Conservation (phyloP, 1,140 invertebrate species). For the Musca vetustissima region DNA sequence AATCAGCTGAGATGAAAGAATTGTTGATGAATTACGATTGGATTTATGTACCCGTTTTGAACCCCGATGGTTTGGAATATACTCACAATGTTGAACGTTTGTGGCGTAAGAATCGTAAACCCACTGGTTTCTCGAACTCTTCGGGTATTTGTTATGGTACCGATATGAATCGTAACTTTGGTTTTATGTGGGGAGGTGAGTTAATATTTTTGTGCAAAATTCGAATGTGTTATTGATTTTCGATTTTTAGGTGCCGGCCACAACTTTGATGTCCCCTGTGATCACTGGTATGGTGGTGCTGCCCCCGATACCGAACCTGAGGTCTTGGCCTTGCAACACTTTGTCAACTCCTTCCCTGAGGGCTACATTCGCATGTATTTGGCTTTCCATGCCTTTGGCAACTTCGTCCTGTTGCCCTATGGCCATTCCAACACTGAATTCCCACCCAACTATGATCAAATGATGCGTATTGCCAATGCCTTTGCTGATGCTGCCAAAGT, state of each 20-base stretch:
- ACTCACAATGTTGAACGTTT: constrained; percentile 57
- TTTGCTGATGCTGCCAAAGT: constrained; percentile 56
- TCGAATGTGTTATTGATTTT: neutral
- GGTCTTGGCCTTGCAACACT: constrained; percentile 63
- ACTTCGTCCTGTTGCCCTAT: constrained; percentile 59
- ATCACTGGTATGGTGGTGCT: constrained; percentile 69
- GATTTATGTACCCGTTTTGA: constrained; percentile 69
- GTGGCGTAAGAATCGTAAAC: constrained; percentile 59
- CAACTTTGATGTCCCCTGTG: constrained; percentile 62
- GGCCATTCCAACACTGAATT: constrained; percentile 58
- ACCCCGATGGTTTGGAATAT: constrained; percentile 74
- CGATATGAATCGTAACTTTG: constrained; percentile 73
- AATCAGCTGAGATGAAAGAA: constrained; percentile 55
- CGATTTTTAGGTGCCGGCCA: constrained; percentile 55
- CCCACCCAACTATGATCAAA: constrained; percentile 60
- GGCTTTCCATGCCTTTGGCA: constrained; percentile 60
- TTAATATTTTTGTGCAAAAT: no score
- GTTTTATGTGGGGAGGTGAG: constrained; percentile 63
- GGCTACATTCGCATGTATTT: constrained; percentile 60
- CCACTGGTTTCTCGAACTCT: constrained; percentile 38
- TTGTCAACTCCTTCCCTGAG: constrained; percentile 57
- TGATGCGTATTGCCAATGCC: constrained; percentile 58
- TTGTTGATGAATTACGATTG: constrained; percentile 61
- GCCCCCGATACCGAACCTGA: constrained; percentile 77
- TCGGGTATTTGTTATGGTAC: constrained; percentile 54